A percentile compares a stretch with the other conserved stretches of the same genome.
phyloP scores from a whole-genome alignment of 2,797 vertebrate species.

The Gallinago nigripennis region DNA sequence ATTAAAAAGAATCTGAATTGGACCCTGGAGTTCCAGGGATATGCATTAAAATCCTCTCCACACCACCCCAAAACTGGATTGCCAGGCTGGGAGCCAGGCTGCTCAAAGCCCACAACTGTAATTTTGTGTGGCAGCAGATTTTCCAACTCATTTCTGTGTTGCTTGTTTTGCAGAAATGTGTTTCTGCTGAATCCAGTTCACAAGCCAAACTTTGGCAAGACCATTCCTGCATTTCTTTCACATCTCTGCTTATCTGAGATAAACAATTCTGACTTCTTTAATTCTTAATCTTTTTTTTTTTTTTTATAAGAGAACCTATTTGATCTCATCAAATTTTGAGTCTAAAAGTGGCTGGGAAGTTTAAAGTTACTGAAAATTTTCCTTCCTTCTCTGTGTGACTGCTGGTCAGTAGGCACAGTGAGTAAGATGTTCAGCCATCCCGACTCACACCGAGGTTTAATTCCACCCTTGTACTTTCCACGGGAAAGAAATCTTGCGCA shows the following conservation, averaged over 20 bases:
- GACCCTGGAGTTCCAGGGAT: not conserved
- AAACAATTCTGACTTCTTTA: not conserved
- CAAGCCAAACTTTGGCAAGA: not conserved
- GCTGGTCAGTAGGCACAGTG: not conserved
- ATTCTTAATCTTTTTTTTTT: not conserved
- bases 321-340: not conserved
- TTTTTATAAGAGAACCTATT: not conserved
- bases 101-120: not conserved
- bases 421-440: not conserved
- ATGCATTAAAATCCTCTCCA: not conserved
- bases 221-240: not conserved
- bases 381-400: not conserved
- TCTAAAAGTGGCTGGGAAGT: not conserved
- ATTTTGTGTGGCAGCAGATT: not conserved
- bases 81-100: not conserved
- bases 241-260: not conserved
- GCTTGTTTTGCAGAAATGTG: not conserved
- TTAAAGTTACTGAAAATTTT: not conserved
- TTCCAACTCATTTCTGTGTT: not conserved
- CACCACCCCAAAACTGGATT: accelerated
- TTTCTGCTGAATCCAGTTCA: not conserved
- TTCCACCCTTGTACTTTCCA: not conserved
- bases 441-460: not conserved
- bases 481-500: not conserved
- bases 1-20: not conserved